These are phyloP conservation scores for Todiramphus chloris DNA, from an alignment of 2,113 vertebrate genomes.

Conservation along the genomic window DNA sequence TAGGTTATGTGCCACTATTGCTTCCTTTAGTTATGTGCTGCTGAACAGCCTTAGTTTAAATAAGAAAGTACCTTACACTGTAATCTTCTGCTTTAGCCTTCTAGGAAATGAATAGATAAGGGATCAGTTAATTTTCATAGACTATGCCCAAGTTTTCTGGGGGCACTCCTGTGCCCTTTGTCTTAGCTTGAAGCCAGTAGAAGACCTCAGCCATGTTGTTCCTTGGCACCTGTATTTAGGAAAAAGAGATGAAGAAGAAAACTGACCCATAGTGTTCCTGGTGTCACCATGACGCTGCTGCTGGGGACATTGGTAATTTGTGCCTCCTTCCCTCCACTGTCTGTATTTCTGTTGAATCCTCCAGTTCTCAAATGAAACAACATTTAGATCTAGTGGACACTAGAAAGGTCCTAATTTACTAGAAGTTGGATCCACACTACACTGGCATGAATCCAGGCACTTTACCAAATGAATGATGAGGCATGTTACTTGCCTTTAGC, in stretches of 20 bases:
- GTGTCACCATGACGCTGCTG: neutral
- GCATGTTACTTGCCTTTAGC: neutral
- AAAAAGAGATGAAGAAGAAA: neutral
- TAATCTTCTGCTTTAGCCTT: neutral
- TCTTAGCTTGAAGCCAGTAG: neutral
- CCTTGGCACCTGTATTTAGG: neutral
- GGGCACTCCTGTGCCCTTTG: neutral
- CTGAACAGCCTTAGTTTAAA: neutral
- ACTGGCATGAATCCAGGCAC: neutral
- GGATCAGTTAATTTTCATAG: neutral
- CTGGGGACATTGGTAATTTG: neutral
- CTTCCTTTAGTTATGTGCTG: neutral
- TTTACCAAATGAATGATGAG: neutral
- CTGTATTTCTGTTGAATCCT: neutral
- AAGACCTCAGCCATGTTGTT: neutral
- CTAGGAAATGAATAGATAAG: neutral
- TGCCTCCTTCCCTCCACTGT: neutral
- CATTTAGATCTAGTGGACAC: neutral
- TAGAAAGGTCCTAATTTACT: neutral
- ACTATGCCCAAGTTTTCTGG: neutral
- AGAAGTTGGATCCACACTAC: neutral
- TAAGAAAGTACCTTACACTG: neutral
- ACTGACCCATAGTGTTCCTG: neutral
- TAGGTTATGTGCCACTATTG: neutral
- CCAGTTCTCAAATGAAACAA: neutral